Evolutionary conservation across 2,888 invertebrate species (phyloP).

Genomic region (Vanessa cardui): DNA sequence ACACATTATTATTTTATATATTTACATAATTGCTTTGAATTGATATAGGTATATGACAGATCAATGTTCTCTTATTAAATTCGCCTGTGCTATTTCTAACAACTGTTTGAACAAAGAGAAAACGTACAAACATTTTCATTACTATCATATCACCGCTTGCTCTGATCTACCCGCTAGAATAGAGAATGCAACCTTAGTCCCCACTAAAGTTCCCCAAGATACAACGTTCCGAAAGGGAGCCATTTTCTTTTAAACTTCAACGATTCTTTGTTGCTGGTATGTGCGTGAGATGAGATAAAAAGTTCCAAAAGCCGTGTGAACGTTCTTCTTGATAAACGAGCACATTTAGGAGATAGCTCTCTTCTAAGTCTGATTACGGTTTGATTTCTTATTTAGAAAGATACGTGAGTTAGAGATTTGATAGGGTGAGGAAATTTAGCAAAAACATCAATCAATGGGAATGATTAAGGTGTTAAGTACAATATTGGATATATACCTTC

Average conservation of each 20-base stretch:
- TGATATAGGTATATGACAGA: background rate
- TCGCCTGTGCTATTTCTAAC: too few relatives aligned
- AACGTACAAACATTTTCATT: background rate
- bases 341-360: conserved; percentile 16
- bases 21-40: too few relatives aligned
- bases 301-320: conserved; percentile 28
- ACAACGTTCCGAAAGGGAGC: conserved; percentile 6
- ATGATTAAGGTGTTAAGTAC: too few relatives aligned
- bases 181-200: conserved; percentile 5
- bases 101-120: background rate
- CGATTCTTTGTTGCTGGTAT: conserved; percentile 42
- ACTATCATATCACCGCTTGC: background rate
- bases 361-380: conserved; percentile 16
- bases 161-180: background rate
- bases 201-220: conserved; percentile 12
- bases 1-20: too few relatives aligned
- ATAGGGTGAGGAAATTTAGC: too few relatives aligned
- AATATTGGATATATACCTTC: too few relatives aligned
- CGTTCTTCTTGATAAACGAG: conserved; percentile 28
- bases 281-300: conserved; percentile 30
- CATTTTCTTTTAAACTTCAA: conserved; percentile 29
- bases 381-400: background rate
- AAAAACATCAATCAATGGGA: too few relatives aligned
- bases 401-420: background rate
- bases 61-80: background rate